Base-by-base conservation (phyloP, 2,888 invertebrate species). In the Camptogramma bilineatum region DNA sequence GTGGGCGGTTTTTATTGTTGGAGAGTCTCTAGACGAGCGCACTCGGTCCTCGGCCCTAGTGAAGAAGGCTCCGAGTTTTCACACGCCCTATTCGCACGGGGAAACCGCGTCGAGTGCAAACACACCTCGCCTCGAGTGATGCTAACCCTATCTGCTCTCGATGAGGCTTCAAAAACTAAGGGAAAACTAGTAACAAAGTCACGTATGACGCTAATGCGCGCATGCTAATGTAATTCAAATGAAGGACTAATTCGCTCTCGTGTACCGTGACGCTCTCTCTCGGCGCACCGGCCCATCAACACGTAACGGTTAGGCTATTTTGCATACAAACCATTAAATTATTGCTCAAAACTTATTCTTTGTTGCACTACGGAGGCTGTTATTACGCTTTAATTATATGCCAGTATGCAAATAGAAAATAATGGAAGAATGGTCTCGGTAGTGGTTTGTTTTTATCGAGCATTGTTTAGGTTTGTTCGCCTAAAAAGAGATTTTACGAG, bases 311-410 rank as follows among this genome's bases (percentile, higher is more conserved):
- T 84, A 77, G 81, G 84, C 90, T 91, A 90, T 92, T 93, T 93
- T 93, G 91, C 92, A 92, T 93, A 92, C 90, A 89, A 88, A 88
- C 91, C 91, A 92, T 93, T 91, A 91, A 90, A 91, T 93, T 91
- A 93, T 91, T 93, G 90, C 91, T 91, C 86, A 91, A 92, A 92
- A 92, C 88, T 91, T 88, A 93, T 91, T 92, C 92, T 90, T 87
- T 90, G 91, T 91, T 92, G 87, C 92, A 81, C 88, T 87, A 91
- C 88, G 84, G 87, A 89, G 87, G 85, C 87, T 87, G 88, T 87
- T 91, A 91, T 93, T 91, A 92, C 83, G 81, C 86, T 86, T 89
- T 93, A 93, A 92, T 93, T 91, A 87, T 84, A 91, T 84, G 82
- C 82, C 85, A 81, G 88, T 89, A 91, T 92, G 91, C 90, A 90